Evolutionary conservation across 2,113 vertebrate species (phyloP).

Genomic region (Harpagus bidentatus): DNA sequence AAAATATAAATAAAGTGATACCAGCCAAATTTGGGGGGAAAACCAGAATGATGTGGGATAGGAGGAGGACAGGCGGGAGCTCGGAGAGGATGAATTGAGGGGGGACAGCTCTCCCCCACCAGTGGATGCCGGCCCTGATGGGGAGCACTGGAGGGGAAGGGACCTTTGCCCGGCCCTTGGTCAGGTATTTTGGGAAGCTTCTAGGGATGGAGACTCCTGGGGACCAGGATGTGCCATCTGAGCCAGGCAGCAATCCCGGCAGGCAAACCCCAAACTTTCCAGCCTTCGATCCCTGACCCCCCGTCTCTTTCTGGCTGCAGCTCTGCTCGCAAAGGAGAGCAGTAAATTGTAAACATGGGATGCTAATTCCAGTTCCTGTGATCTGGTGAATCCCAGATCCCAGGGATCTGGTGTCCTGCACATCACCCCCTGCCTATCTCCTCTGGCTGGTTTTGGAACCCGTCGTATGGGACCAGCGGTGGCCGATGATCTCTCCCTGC

Average conservation of each 20-base stretch:
- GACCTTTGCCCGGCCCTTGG: not conserved
- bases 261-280: not conserved
- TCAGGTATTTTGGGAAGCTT: not conserved
- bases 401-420: not conserved
- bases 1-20: not conserved
- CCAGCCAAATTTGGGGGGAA: fast-evolving
- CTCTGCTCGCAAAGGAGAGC: fast-evolving
- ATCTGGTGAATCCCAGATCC: no score
- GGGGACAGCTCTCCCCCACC: fast-evolving
- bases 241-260: not conserved
- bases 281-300: not conserved
- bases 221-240: fast-evolving
- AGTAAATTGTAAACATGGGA: not conserved
- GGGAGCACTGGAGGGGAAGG: not conserved
- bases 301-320: fast-evolving
- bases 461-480: fast-evolving
- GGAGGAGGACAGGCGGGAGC: not conserved
- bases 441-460: not conserved
- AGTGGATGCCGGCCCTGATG: fast-evolving
- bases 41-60: not conserved
- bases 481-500: not conserved
- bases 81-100: not conserved
- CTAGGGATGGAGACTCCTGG: not conserved
- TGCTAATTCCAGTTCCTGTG: not conserved
- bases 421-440: not conserved